Conservation (phyloP, 2,888 invertebrate genomes). For the Heliconius sara region DNA sequence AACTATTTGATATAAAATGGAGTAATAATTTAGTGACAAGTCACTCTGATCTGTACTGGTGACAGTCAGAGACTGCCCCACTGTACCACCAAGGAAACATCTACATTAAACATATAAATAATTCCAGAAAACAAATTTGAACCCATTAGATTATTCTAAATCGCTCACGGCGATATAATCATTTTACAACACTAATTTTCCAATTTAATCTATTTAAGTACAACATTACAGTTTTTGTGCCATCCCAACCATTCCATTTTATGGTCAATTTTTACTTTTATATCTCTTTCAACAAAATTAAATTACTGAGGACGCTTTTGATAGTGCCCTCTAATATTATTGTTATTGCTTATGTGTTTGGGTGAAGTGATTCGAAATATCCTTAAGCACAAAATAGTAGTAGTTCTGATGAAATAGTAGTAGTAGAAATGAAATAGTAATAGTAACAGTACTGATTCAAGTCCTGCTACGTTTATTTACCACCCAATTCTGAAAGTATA, state of each 20-base stretch:
- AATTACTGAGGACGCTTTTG: constrained; percentile 58
- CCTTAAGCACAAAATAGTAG: no score
- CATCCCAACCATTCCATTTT: constrained; percentile 62
- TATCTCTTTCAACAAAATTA: constrained; percentile 67
- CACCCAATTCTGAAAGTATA: no score
- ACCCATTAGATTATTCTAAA: background rate
- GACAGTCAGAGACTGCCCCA: background rate
- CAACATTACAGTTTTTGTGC: constrained; percentile 34
- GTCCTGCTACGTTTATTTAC: no score
- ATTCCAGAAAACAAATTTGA: background rate
- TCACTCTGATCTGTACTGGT: no score
- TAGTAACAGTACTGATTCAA: no score
- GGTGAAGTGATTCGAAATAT: background rate
- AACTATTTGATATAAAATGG: no score
- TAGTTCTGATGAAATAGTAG: no score
- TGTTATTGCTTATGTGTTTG: constrained; percentile 22
- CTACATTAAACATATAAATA: background rate
- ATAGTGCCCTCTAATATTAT: constrained; percentile 26
- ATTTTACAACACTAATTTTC: background rate
- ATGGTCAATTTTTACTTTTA: constrained; percentile 70
- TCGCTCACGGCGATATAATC: background rate
- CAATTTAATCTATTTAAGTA: constrained; percentile 7
- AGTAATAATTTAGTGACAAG: no score
- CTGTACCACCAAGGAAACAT: no score
- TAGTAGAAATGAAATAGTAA: no score